Evolutionary conservation across 2,888 invertebrate species (phyloP), one percentile per base, ranked within the genome.

Genomic region (Melangyna quadrimaculata): DNA sequence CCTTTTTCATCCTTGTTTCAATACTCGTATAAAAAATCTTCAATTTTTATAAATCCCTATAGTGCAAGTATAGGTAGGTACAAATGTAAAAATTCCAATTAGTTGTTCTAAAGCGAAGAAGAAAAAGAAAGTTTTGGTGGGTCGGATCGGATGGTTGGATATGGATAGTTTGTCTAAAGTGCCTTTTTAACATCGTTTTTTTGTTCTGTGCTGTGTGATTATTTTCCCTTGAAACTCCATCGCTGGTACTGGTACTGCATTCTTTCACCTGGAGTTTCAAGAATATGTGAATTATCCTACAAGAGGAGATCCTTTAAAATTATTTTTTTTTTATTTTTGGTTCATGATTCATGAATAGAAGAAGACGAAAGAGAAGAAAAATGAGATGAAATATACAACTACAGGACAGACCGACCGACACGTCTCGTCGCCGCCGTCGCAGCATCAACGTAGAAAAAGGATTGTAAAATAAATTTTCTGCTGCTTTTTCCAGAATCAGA

Each of bases 11-110:
- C 45, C 65, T 67, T 63, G 29, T 45, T 45, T 19, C 63, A 45
- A 70, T 48, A 29, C 9, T n/a, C n/a, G n/a, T n/a, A n/a, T n/a
- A n/a, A 59, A 32, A 40, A 37, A 48, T 19, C 14, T 45, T 32
- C 29, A 51, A 43, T 63, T 27, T 61, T 67, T 43, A 14, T n/a
- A 51, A 82, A 59, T 69, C 69, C 61, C 45, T 57, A n/a, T n/a
- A n/a, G n/a, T n/a, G n/a, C n/a, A n/a, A n/a, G n/a, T n/a, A n/a
- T n/a, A n/a, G n/a, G 6, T 10, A 10, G 45, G 63, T 70, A 57
- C 4, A 61, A 72, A 74, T 73, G 78, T 75, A 79, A 73, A 78
- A 79, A 75, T 84, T 86, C 80, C 84, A 86, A 86, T 86, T 86
- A 86, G 83, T 75, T 83, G 73, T 78, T 67, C 35, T 9, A 24